Percentiles rank a stretch among this genome's conserved stretches.
These are phyloP conservation scores for Tipula vernalis DNA, from an alignment of 2,888 invertebrate genomes.

Conservation along the genomic window DNA sequence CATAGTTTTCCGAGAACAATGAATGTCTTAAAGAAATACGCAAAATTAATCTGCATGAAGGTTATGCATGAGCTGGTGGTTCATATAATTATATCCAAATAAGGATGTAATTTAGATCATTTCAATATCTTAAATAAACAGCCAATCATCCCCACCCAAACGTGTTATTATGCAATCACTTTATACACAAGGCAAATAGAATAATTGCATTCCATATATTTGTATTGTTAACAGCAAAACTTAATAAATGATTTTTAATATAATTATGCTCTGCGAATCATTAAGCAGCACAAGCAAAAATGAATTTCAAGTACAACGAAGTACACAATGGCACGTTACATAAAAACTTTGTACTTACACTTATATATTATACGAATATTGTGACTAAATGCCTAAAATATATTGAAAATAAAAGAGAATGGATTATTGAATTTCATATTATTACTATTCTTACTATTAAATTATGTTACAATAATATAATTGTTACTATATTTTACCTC, in stretches of 20 bases:
- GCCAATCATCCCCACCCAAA: not conserved
- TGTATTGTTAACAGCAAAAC: not conserved
- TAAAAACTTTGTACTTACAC: not conserved
- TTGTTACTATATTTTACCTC: not conserved
- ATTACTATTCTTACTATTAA: not conserved
- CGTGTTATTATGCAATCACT: not conserved
- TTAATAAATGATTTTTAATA: not conserved
- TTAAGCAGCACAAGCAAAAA: not conserved
- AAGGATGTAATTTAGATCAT: not conserved
- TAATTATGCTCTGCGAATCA: not conserved
- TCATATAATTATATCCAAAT: not conserved
- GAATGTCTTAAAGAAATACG: too few relatives aligned
- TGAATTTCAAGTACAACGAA: not conserved
- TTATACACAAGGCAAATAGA: not conserved
- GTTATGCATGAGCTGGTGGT: not conserved
- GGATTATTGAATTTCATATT: not conserved
- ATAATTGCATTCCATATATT: not conserved
- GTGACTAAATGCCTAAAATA: not conserved
- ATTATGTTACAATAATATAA: slow-evolving; percentile 4
- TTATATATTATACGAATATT: not conserved
- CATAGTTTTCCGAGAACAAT: too few relatives aligned
- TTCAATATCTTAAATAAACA: not conserved
- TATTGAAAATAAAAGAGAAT: not conserved
- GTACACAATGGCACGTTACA: not conserved
- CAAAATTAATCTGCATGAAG: not conserved